These are phyloP conservation scores for Montifringilla adamsi DNA, from an alignment of 2,113 vertebrate species.

Conservation along the genomic window DNA sequence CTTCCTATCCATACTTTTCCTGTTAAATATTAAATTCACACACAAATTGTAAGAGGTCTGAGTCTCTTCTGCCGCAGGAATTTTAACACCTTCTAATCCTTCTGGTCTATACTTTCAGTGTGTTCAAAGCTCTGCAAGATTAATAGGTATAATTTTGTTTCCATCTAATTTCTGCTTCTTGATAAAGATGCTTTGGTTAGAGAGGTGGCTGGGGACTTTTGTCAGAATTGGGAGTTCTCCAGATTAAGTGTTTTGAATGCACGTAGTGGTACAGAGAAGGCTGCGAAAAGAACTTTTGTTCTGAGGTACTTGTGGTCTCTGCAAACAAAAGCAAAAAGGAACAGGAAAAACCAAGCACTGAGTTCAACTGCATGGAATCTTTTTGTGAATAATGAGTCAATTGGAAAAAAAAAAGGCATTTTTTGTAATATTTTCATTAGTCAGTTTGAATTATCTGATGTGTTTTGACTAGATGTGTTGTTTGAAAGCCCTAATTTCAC, in stretches of 20 bases:
- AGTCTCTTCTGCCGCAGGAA: not conserved
- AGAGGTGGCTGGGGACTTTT: not conserved
- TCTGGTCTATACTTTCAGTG: not conserved
- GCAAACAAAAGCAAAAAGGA: not conserved
- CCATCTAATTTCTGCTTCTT: not conserved
- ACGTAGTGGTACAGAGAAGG: not conserved
- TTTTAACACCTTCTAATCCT: not conserved
- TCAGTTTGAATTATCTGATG: not conserved
- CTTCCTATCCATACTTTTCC: not conserved
- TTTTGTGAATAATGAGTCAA: not conserved
- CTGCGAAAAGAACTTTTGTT: not conserved
- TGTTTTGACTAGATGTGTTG: not conserved
- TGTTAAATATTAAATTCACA: not conserved
- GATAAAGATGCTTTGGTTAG: not conserved
- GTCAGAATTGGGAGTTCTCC: not conserved
- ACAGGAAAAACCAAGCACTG: not conserved
- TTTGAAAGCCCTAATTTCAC: not conserved
- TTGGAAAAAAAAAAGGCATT: not conserved
- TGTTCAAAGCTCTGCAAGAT: not conserved
- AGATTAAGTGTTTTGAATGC: not conserved
- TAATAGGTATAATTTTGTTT: not conserved
- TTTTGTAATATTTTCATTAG: not conserved
- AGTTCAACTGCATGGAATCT: not conserved
- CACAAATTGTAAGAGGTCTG: not conserved
- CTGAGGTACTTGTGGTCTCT: not conserved